Evolutionary conservation across 2,888 invertebrate species (phyloP).

Genomic region (Octodonta nipae): DNA sequence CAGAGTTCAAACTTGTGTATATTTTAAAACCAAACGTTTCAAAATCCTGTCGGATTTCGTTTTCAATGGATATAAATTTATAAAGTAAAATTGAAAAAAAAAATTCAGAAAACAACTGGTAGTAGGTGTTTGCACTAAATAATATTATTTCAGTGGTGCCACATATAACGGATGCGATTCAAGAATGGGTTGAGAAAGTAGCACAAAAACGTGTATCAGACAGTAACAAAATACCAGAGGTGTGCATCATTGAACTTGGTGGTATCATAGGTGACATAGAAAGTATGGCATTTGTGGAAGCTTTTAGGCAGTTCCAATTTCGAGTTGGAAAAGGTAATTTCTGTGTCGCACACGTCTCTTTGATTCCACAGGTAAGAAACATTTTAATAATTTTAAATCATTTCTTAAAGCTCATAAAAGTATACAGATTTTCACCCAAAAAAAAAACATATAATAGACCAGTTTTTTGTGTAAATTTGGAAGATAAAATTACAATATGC

Average conservation of each 20-base stretch:
- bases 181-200: constrained; percentile 94
- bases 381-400: neutral
- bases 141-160: constrained; percentile 66
- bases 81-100: too few relatives aligned
- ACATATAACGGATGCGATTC: constrained; percentile 94
- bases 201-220: constrained; percentile 69
- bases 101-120: too few relatives aligned
- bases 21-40: too few relatives aligned
- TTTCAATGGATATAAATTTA: too few relatives aligned
- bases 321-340: constrained; percentile 86
- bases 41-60: too few relatives aligned
- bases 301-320: constrained; percentile 94
- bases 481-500: too few relatives aligned
- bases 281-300: constrained; percentile 98
- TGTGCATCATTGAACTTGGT: constrained; percentile 85
- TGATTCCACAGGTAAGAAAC: constrained; percentile 69
- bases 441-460: too few relatives aligned
- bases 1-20: too few relatives aligned
- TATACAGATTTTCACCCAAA: too few relatives aligned
- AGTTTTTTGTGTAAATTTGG: too few relatives aligned
- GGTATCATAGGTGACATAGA: constrained; percentile 99
- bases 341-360: constrained; percentile 91
- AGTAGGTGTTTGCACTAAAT: too few relatives aligned
- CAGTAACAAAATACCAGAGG: constrained; percentile 56
- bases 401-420: too few relatives aligned